Evolutionary conservation across 2,113 vertebrate species (phyloP).

Genomic region (Rhinoptilus africanus): DNA sequence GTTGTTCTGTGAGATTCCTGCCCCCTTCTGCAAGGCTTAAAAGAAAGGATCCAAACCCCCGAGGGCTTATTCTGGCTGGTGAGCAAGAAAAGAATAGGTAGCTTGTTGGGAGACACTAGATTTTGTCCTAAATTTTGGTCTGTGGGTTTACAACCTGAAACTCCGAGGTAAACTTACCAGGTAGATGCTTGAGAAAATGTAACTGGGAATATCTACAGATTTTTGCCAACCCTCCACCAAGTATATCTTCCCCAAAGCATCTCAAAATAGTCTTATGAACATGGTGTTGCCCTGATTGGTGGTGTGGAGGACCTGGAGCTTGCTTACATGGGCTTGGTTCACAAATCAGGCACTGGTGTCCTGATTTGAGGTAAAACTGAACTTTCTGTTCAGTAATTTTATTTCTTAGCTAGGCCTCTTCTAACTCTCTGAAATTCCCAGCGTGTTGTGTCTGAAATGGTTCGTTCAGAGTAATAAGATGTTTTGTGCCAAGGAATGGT

Average conservation of each 20-base stretch:
- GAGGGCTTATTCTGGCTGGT: neutral
- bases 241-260: neutral
- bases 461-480: too few relatives aligned
- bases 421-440: too few relatives aligned
- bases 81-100: neutral
- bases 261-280: accelerated
- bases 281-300: accelerated
- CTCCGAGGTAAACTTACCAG: neutral
- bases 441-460: too few relatives aligned
- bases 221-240: neutral
- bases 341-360: neutral
- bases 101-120: neutral
- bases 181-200: neutral
- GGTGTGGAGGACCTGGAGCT: neutral
- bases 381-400: too few relatives aligned
- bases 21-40: neutral
- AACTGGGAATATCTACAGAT: neutral
- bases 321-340: neutral
- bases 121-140: neutral
- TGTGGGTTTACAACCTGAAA: neutral
- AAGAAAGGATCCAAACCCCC: neutral
- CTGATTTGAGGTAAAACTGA: too few relatives aligned
- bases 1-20: neutral
- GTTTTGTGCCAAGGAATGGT: too few relatives aligned
- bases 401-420: too few relatives aligned